A percentile compares a stretch with the other conserved stretches of the same genome.
Conservation (phyloP, 2,888 invertebrate species). For the Caenorhabditis panamensis region DNA sequence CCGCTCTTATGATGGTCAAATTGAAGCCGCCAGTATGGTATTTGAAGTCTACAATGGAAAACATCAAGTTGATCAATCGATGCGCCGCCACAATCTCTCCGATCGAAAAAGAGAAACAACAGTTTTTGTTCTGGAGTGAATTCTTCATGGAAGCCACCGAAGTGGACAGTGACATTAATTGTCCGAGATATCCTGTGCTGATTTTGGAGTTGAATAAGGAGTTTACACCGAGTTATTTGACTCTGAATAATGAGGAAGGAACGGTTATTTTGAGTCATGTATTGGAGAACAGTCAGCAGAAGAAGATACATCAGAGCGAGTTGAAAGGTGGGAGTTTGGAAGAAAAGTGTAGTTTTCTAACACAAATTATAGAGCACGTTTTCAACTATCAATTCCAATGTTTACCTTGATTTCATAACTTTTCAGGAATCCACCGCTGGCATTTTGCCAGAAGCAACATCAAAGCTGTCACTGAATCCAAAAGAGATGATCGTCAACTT, state of each 20-base stretch:
- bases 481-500: slow-evolving; percentile 94
- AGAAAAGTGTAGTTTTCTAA: too few species aligned
- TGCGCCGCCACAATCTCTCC: slow-evolving; percentile 84
- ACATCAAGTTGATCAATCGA: slow-evolving; percentile 92
- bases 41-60: slow-evolving; percentile 95
- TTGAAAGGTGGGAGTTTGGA: slow-evolving; percentile 34
- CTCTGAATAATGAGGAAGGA: slow-evolving; percentile 94
- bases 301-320: slow-evolving; percentile 73
- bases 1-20: slow-evolving; percentile 86
- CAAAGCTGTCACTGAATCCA: slow-evolving; percentile 90
- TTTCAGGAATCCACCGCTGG: slow-evolving; percentile 86
- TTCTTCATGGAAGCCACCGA: slow-evolving; percentile 96
- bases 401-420: too few species aligned
- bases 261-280: slow-evolving; percentile 92
- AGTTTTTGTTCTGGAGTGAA: slow-evolving; percentile 85
- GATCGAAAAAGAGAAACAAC: slow-evolving; percentile 72
- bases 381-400: too few species aligned
- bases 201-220: slow-evolving; percentile 92
- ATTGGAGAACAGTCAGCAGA: slow-evolving; percentile 78
- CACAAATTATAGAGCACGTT: too few species aligned
- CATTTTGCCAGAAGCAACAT: slow-evolving; percentile 93
- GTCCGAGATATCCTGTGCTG: slow-evolving; percentile 82
- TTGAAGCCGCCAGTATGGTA: slow-evolving; percentile 81
- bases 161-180: slow-evolving; percentile 85
- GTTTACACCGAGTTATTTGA: slow-evolving; percentile 95